Evolutionary conservation across 2,888 invertebrate genomes (phyloP).

Genomic region (Plagodis dolabraria): DNA sequence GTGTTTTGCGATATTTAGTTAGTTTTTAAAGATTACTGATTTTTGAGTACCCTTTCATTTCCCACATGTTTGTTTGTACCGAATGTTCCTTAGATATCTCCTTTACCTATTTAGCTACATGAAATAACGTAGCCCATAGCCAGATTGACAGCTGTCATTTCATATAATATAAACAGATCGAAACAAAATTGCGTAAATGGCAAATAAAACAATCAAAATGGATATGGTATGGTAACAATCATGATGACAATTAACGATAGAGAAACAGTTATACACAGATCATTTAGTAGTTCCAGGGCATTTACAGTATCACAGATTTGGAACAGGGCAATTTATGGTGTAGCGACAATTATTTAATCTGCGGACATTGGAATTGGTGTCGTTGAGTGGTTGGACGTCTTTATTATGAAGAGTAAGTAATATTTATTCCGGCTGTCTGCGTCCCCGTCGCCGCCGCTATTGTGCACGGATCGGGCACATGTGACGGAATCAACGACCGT

Average conservation of each 20-base stretch:
- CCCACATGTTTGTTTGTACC: no score
- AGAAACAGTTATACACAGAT: conserved; percentile 14
- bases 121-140: no score
- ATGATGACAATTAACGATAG: conserved; percentile 7
- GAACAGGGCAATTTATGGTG: no score
- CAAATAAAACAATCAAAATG: conserved; percentile 35
- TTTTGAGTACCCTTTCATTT: conserved; percentile 21
- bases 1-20: conserved; percentile 17
- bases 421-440: conserved; percentile 43
- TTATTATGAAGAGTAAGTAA: conserved; percentile 41
- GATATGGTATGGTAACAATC: no score
- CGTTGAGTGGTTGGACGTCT: conserved; percentile 40
- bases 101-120: no score
- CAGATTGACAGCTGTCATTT: conserved; percentile 22
- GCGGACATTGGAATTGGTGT: conserved; percentile 36
- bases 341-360: conserved; percentile 13
- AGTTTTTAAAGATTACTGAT: conserved; percentile 5
- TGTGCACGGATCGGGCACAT: conserved; percentile 44
- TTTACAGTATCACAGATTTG: conserved; percentile 26
- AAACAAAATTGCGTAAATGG: conserved; percentile 35
- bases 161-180: conserved; percentile 40
- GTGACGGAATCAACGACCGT: conserved; percentile 54
- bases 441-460: conserved; percentile 35
- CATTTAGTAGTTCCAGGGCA: conserved; percentile 27
- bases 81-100: no score